These are phyloP conservation scores for Patella vulgata DNA, from an alignment of 1,140 invertebrate species.

Conservation along the genomic window DNA sequence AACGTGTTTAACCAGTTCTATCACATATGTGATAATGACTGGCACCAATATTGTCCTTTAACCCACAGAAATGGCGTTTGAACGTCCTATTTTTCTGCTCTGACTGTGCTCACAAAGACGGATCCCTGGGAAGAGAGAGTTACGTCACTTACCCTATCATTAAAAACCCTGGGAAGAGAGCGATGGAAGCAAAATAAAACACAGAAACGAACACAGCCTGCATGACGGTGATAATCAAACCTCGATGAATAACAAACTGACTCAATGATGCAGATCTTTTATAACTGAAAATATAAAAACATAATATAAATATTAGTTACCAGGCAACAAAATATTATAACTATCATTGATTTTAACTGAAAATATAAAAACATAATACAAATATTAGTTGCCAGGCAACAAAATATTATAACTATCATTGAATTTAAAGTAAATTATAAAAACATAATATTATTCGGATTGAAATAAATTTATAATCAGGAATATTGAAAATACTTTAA, in stretches of 20 bases:
- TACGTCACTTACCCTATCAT: constrained; percentile 88
- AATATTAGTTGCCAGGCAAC: background rate
- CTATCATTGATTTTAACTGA: constrained; percentile 81
- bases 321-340: background rate
- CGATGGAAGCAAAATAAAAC: constrained; percentile 97
- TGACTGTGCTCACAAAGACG: too few species aligned
- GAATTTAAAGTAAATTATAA: constrained; percentile 79
- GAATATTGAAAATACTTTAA: constrained; percentile 1
- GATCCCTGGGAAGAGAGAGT: too few species aligned
- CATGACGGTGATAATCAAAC: constrained; percentile 98
- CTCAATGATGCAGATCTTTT: constrained; percentile 95
- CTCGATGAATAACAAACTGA: constrained; percentile 99
- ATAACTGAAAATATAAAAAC: constrained; percentile 73
- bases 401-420: background rate
- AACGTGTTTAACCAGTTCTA: too few species aligned
- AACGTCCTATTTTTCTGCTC: too few species aligned
- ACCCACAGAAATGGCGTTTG: too few species aligned
- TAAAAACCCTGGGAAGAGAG: constrained; percentile 96
- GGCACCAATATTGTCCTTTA: too few species aligned
- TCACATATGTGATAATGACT: too few species aligned
- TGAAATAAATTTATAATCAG: constrained; percentile 1
- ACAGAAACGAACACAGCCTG: constrained; percentile 99
- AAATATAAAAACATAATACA: constrained; percentile 21
- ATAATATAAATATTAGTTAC: constrained; percentile 6
- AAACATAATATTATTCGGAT: background rate